Conservation (phyloP, 2,888 invertebrate species). For the Sisyra terminalis region DNA sequence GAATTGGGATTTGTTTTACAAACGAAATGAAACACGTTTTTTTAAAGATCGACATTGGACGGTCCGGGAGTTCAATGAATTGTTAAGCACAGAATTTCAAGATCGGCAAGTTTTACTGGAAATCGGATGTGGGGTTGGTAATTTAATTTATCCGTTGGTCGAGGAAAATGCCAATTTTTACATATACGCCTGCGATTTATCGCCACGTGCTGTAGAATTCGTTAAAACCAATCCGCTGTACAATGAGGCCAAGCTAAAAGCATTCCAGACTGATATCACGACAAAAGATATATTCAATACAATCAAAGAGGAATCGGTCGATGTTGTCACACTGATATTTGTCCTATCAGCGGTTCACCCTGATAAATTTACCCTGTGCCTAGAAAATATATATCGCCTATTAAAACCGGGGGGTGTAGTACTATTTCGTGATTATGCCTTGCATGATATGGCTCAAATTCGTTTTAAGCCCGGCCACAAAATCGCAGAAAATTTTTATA, state of each 20-base stretch:
- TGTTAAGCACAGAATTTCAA: constrained; percentile 37
- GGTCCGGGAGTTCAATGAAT: constrained; percentile 78
- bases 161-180: constrained; percentile 58
- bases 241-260: constrained; percentile 44
- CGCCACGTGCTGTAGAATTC: constrained; percentile 75
- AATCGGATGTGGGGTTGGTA: constrained; percentile 93
- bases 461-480: constrained; percentile 88
- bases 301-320: constrained; percentile 35
- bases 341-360: constrained; percentile 92
- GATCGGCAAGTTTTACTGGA: constrained; percentile 45
- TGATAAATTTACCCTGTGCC: constrained; percentile 48
- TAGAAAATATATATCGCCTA: constrained; percentile 44
- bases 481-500: constrained; percentile 82
- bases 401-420: constrained; percentile 63
- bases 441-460: constrained; percentile 91
- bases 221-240: constrained; percentile 56
- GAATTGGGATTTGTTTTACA: constrained; percentile 95
- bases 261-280: constrained; percentile 77
- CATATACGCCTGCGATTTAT: constrained; percentile 84
- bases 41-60: constrained; percentile 97
- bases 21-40: constrained; percentile 82
- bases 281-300: constrained; percentile 43
- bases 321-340: constrained; percentile 83
- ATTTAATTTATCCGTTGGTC: constrained; percentile 83
- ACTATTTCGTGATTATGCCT: constrained; percentile 84